phyloP scores from a whole-genome alignment of 2,797 vertebrate species.

The Tokudaia tokunoshimensis region DNA sequence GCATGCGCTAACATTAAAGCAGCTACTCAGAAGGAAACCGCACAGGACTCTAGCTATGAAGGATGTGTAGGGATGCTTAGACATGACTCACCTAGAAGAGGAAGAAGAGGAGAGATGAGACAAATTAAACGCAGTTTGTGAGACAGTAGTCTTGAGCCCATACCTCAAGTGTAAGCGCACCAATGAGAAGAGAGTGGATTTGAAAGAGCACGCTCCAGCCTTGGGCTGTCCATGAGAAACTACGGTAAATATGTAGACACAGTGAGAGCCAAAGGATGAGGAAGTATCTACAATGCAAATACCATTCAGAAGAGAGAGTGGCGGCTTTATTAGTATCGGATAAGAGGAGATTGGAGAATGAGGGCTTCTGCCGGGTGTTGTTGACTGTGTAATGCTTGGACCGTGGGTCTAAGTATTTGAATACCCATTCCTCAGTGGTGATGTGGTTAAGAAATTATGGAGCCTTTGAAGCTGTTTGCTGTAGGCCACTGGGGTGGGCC shows the following conservation, averaged over 20 bases:
- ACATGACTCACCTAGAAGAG: constrained; percentile 14
- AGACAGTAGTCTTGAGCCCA: neutral
- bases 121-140: constrained; percentile 8
- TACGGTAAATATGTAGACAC: neutral
- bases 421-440: neutral
- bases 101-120: neutral
- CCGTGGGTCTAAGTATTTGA: neutral
- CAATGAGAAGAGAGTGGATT: constrained; percentile 24
- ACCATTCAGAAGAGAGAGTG: neutral
- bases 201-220: neutral
- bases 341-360: constrained; percentile 5
- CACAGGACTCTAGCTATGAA: neutral
- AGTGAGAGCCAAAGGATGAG: neutral
- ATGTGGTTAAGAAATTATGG: neutral
- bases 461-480: neutral
- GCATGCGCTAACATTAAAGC: neutral
- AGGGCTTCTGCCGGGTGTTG: neutral
- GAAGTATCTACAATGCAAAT: neutral
- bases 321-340: neutral
- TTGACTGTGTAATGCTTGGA: neutral
- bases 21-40: neutral
- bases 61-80: constrained; percentile 4
- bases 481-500: neutral
- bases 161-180: neutral
- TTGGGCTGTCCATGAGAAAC: neutral